Percentiles rank a stretch among this genome's conserved stretches.
phyloP scores from a whole-genome alignment of 2,113 vertebrate genomes.

The Engraulis encrasicolus region DNA sequence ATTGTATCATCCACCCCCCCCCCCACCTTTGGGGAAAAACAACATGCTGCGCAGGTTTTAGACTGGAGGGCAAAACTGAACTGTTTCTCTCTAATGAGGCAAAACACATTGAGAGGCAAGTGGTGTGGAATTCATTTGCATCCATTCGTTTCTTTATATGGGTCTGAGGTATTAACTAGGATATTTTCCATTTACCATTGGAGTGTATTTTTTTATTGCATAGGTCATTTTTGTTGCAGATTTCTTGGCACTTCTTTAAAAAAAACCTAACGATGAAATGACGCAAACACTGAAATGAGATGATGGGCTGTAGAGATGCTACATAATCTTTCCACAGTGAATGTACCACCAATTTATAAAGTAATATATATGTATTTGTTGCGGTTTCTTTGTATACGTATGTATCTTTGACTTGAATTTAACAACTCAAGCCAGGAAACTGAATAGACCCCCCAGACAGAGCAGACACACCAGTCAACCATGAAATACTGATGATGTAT shows the following conservation, averaged over 20 bases:
- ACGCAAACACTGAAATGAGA: no score
- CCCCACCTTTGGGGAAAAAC: neutral
- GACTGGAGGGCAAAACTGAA: neutral
- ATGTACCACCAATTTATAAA: neutral
- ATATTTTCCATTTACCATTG: neutral
- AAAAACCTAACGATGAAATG: no score
- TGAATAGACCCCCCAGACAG: no score
- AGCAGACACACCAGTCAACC: no score
- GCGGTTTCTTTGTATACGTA: no score
- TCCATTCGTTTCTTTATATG: neutral
- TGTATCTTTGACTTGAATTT: no score
- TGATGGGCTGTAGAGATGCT: no score
- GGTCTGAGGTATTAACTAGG: neutral
- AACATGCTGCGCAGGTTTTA: neutral
- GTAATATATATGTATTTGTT: no score
- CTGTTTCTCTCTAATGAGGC: neutral
- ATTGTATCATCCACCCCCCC: neutral
- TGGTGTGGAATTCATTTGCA: neutral
- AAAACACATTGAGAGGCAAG: neutral
- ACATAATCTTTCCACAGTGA: neutral
- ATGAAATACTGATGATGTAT: no score
- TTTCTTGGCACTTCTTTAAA: neutral
- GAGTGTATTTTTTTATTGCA: neutral
- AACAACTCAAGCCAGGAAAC: no score
- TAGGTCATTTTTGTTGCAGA: neutral